Base-by-base conservation (phyloP, 1,140 invertebrate species). In the Acromyrmex charruanus region DNA sequence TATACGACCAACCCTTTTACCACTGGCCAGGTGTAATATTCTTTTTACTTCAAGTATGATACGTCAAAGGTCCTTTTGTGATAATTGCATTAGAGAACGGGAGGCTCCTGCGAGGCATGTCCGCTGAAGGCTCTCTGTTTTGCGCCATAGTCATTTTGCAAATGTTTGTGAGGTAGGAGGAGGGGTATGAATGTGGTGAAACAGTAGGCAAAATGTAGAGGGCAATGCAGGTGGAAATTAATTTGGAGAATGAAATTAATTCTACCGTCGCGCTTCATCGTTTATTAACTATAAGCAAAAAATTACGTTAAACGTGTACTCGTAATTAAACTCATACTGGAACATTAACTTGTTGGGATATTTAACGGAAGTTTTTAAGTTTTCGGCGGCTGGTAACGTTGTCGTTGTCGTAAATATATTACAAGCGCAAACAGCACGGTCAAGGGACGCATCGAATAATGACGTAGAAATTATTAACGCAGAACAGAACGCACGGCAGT, bases 21-120 rank as follows among this genome's bases (percentile, higher is more conserved):
- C 77, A 88, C 80, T 63, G 25, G 61, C 55, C 68, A 89, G 88
- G 84, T 86, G 87, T 89, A 89, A 89, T 89, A 89, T 69, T 89
- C 84, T 89, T 89, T 89, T 82, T 89, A 87, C 69, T 39, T 18
- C 84, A n/a, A 61, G 2, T 25, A 68, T 28, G 31, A 69, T 58
- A 61, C 68, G 88, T 89, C 87, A 89, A 89, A 89, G 82, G 75
- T 86, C 88, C 71, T 86, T 71, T 58, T 61, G 81, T 63, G 84
- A 77, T 89, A 89, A 89, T 89, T 87, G 87, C 71, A 75, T 86
- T 86, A 89, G 82, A 71, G 63, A 55, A 74, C 35, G 68, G 71
- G 79, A 49, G 53, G 12, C 55, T 82, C 35, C 55, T 74, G 68
- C 25, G 79, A 74, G 55, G 80, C 69, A 31, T 51, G 80, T 35